Conservation (phyloP, 2,113 vertebrate species). For the Stercorarius parasiticus region DNA sequence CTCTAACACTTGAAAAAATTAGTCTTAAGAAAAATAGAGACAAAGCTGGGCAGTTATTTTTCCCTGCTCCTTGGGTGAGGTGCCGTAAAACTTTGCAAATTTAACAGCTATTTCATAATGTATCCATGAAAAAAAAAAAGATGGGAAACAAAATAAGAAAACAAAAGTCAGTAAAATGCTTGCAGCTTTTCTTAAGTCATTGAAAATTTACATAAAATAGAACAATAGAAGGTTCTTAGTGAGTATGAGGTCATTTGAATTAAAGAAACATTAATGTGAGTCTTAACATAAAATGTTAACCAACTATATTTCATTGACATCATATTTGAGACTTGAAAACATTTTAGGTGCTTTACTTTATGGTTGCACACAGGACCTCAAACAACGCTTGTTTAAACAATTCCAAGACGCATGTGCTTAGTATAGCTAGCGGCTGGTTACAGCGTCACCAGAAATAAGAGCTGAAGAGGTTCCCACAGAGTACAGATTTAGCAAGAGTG, state of each 20-base stretch:
- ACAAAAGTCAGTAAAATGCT: background rate
- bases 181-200: background rate
- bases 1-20: constrained; percentile 75
- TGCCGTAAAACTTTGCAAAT: background rate
- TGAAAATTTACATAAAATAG: background rate
- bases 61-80: background rate
- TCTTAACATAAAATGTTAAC: background rate
- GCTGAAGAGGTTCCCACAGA: background rate
- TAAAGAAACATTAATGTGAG: background rate
- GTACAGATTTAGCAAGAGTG: background rate
- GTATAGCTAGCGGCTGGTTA: background rate
- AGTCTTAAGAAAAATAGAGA: constrained; percentile 54
- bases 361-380: background rate
- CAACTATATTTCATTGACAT: background rate
- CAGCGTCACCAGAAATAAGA: background rate
- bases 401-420: background rate
- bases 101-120: background rate
- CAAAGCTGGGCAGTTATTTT: constrained; percentile 21
- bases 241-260: background rate
- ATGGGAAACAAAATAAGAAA: background rate
- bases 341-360: background rate
- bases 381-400: background rate
- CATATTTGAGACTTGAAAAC: background rate
- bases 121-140: background rate
- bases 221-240: background rate